phyloP scores from a whole-genome alignment of 2,888 invertebrate species.

The Epirrita christyi region DNA sequence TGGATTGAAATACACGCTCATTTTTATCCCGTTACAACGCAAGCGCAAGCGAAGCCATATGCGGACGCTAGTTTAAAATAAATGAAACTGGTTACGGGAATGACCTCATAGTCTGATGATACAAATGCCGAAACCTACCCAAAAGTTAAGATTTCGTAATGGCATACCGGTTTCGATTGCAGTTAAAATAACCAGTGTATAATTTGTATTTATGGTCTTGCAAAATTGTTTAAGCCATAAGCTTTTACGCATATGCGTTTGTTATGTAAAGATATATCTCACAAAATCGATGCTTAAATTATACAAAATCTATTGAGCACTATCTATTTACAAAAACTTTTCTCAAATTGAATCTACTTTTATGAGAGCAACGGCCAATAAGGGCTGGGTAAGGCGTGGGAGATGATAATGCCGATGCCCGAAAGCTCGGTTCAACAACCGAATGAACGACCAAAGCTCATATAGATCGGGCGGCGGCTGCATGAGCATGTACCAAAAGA shows the following conservation, averaged over 20 bases:
- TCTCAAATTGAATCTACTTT: constrained; percentile 11
- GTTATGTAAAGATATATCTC: background rate
- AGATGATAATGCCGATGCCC: constrained; percentile 53
- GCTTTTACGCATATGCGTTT: background rate
- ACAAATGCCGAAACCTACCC: constrained; percentile 43
- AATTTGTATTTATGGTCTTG: background rate
- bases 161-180: constrained; percentile 31
- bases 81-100: constrained; percentile 61
- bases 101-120: constrained; percentile 73
- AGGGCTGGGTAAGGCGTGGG: constrained; percentile 63
- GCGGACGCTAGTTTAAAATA: background rate
- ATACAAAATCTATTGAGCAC: background rate
- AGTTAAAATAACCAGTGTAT: constrained; percentile 22
- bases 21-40: too few relatives aligned
- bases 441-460: constrained; percentile 47
- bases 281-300: background rate
- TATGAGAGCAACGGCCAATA: constrained; percentile 40
- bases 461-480: too few relatives aligned
- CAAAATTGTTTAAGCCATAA: background rate
- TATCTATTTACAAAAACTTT: constrained; percentile 3
- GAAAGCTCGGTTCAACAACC: constrained; percentile 70
- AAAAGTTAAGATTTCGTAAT: constrained; percentile 22
- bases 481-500: too few relatives aligned
- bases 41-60: too few relatives aligned
- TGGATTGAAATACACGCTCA: too few relatives aligned